These are phyloP conservation scores for Tichodroma muraria DNA, from an alignment of 2,113 vertebrate species.

Conservation along the genomic window DNA sequence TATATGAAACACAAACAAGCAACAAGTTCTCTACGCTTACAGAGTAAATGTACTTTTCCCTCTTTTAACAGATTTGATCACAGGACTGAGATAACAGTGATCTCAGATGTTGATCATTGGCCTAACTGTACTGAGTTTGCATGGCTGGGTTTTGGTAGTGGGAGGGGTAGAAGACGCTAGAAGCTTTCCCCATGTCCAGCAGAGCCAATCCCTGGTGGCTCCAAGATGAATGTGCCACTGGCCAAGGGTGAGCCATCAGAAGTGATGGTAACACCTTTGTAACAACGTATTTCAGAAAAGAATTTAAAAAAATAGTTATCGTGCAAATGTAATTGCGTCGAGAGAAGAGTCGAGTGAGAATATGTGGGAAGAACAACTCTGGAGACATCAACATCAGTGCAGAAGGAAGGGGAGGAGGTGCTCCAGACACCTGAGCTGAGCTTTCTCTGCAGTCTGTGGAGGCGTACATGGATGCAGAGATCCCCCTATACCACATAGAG, in stretches of 20 bases:
- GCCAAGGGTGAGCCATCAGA: not conserved
- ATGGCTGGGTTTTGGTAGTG: not conserved
- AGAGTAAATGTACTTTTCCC: not conserved
- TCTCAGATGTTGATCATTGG: not conserved
- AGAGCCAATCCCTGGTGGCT: not conserved
- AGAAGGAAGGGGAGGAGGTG: not conserved
- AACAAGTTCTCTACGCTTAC: not conserved
- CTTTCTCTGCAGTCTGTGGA: not conserved
- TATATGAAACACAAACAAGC: not conserved
- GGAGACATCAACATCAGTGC: not conserved
- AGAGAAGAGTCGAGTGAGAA: not conserved
- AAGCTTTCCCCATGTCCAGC: not conserved
- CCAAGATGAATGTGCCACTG: not conserved
- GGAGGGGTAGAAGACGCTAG: not conserved
- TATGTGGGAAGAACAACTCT: not conserved
- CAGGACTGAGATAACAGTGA: not conserved
- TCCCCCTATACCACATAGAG: not conserved
- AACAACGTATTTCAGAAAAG: not conserved
- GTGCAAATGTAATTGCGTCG: not conserved
- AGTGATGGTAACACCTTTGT: not conserved
- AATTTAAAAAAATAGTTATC: not conserved
- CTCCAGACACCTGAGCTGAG: not conserved
- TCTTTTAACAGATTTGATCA: not conserved
- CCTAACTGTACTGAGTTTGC: not conserved
- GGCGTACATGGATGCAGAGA: not conserved